Percentiles rank a stretch among this genome's conserved stretches.
These are phyloP conservation scores for Pilophorus perplexus DNA, from an alignment of 2,888 invertebrate species.

Conservation along the genomic window DNA sequence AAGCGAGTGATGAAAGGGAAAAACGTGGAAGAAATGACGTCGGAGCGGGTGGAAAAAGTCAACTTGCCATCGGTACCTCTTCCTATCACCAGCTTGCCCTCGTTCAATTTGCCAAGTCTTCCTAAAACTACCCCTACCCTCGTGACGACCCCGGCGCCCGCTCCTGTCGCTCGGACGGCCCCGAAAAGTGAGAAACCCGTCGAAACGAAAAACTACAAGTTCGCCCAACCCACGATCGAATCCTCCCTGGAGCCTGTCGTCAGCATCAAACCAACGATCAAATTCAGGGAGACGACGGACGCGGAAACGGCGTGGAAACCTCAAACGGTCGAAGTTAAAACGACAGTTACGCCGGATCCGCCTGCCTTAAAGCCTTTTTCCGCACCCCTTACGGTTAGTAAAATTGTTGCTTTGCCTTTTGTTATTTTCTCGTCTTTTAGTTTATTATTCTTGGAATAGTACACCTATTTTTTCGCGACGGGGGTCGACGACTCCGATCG, in stretches of 20 bases:
- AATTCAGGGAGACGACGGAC: constrained; percentile 44
- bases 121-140: constrained; percentile 4
- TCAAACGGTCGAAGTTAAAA: no score
- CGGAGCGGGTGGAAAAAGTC: constrained; percentile 43
- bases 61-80: constrained; percentile 54
- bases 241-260: not conserved
- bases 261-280: constrained; percentile 35
- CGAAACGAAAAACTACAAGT: no score
- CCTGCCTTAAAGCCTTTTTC: not conserved
- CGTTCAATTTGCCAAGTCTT: constrained; percentile 46
- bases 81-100: constrained; percentile 60
- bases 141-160: not conserved
- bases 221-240: constrained; percentile 25
- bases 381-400: no score
- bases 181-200: not conserved
- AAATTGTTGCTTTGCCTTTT: no score
- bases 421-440: no score
- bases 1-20: constrained; percentile 43
- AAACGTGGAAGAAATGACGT: constrained; percentile 39
- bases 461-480: no score
- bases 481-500: no score
- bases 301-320: not conserved
- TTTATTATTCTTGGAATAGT: no score
- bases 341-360: not conserved
- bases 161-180: not conserved